Evolutionary conservation across 2,888 invertebrate genomes (phyloP), one percentile per base, ranked within the genome.

Genomic region (Drosophila imparisetae): DNA sequence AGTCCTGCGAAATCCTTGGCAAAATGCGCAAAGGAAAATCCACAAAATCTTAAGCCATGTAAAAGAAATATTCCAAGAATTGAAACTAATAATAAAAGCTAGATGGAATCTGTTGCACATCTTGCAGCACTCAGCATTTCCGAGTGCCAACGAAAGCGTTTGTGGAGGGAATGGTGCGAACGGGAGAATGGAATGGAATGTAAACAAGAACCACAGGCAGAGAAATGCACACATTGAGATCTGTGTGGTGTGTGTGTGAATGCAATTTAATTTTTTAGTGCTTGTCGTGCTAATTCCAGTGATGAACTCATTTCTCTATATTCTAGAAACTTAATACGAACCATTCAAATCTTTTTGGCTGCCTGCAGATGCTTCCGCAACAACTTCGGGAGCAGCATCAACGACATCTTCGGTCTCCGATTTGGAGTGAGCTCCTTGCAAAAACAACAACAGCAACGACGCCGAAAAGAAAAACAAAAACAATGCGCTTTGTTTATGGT

Each of bases 221-320:
- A 48, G 42, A 66, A 32, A 57, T 30, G 36, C 36, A 45, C 11
- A 10, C 62, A 18, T 29, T 27, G 24, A 29, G 54, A 42, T 36
- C 2, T 48, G n/a, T 36, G 30, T 49, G 36, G 60, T 38, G n/a
- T 30, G 54, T 54, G 62, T 13, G 42, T 73, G 67, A 60, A 66
- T 72, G 78, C 80, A 75, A 53, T 72, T 63, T 66, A 72, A 77
- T 73, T 69, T 73, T 62, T 60, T 53, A 62, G 72, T 52, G 53
- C 50, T 45, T 66, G 65, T 36, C 38, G 65, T 54, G 45, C 67
- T 77, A 78, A 81, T 80, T 82, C 72, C 49, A 83, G 74, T 62
- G 80, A 86, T 86, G 84, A 78, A 68, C 82, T 80, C 87, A 85
- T 62, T 72, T 73, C 49, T 54, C 61, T 48, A 53, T 55, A 65